A percentile compares a stretch with the other conserved stretches of the same genome.
Conservation (phyloP, 2,797 vertebrate species). For the Chaetophractus vellerosus region DNA sequence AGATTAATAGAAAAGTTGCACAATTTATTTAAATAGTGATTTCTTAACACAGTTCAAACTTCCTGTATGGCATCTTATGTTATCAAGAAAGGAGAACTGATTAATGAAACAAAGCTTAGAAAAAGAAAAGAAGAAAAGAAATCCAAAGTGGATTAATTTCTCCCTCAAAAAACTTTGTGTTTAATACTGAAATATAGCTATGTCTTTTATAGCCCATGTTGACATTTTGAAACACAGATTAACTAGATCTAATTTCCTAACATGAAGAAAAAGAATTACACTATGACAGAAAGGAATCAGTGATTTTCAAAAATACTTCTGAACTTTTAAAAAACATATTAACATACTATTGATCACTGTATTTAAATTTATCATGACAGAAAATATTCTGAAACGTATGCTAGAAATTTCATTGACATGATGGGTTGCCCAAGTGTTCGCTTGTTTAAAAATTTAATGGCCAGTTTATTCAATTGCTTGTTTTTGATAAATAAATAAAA, state of each 20-base stretch:
- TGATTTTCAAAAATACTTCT: constrained; percentile 70
- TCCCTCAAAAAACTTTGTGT: constrained; percentile 64
- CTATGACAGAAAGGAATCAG: constrained; percentile 23
- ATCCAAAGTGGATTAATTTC: constrained; percentile 3
- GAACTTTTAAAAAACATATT: not conserved
- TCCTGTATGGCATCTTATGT: constrained; percentile 68
- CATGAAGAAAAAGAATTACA: constrained; percentile 3
- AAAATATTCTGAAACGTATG: constrained; percentile 65
- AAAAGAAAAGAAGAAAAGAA: constrained; percentile 41
- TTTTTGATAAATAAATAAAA: constrained; percentile 70
- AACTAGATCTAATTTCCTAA: constrained; percentile 48
- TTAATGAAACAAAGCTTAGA: not conserved
- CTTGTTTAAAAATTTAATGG: constrained; percentile 67
- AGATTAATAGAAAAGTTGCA: constrained; percentile 72
- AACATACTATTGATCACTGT: constrained; percentile 18
- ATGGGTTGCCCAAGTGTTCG: constrained; percentile 42
- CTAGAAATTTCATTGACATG: constrained; percentile 69
- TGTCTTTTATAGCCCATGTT: constrained; percentile 25
- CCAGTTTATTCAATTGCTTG: constrained; percentile 59
- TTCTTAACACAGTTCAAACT: constrained; percentile 55
- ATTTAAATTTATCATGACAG: constrained; percentile 68
- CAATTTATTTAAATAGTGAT: constrained; percentile 67
- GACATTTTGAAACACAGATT: constrained; percentile 61
- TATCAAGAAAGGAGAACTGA: constrained; percentile 43
- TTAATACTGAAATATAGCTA: constrained; percentile 62